Base-by-base conservation (phyloP, 2,113 vertebrate species). In the Garra rufa region DNA sequence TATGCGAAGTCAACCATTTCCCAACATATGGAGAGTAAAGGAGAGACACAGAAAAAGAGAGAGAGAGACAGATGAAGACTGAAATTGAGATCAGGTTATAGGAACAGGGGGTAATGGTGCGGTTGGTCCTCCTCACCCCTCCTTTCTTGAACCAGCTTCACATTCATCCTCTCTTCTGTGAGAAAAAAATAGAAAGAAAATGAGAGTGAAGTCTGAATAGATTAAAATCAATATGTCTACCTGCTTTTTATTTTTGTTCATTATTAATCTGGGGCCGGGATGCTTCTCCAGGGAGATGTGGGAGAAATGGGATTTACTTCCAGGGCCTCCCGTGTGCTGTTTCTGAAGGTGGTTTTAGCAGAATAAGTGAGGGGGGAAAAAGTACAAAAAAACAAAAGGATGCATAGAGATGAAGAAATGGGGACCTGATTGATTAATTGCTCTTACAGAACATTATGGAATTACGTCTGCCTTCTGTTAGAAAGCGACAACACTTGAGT, bases 201-300 rank as follows among this genome's bases (percentile, higher is more conserved):
- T 79, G 74, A 85, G 82, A 84, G 76, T 70, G 61, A 87, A 44
- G 38, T 89, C 89, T 90, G 87, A 90, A 92, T 89, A 90, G 86
- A 91, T 91, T 86, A 74, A 89, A 91, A 94, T 93, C 91, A 91
- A 92, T 91, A 91, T 15, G 21, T 89, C 89, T 85, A 85, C 79
- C 87, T 75, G 81, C 75, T 83, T 84, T 86, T 88, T 88, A 88
- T 43, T 88, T 85, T 85, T 75, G 76, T 89, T 89, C 86, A 91
- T 91, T 91, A 92, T 89, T 90, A 88, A 93, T 91, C 85, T 91
- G 59, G 41, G 83, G 57, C 82, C 81, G 59, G 83, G 82, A 82
- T 86, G 82, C 82, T 85, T 91, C 86, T 87, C 85, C 65, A 85
- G 89, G 82, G 90, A 80, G 70, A 70, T 13, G 57, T 87, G 69